These are phyloP conservation scores for Eulemur albifrons DNA, from an alignment of 2,797 vertebrate species.

Conservation along the genomic window DNA sequence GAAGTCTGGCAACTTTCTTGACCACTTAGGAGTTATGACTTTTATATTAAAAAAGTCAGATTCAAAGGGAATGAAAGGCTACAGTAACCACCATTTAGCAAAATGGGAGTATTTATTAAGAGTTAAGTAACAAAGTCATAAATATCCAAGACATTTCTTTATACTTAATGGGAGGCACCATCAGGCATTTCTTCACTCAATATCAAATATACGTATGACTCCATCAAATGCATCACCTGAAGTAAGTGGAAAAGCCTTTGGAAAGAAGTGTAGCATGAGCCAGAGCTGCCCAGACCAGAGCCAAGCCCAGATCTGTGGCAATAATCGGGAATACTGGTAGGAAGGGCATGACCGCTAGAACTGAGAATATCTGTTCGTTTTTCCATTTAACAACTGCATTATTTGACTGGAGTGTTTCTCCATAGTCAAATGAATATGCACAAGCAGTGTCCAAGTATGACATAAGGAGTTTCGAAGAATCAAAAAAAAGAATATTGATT, in stretches of 20 bases:
- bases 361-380: background rate
- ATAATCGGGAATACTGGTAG: background rate
- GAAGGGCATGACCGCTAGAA: background rate
- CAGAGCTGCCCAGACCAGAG: background rate
- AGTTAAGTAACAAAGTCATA: background rate
- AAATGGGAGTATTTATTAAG: background rate
- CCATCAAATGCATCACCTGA: background rate
- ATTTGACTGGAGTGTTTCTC: background rate
- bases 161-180: background rate
- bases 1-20: background rate
- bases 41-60: background rate
- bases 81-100: background rate
- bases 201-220: background rate
- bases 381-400: background rate
- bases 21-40: background rate
- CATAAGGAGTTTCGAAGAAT: background rate
- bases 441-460: background rate
- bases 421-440: background rate
- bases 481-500: background rate
- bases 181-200: background rate
- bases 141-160: background rate
- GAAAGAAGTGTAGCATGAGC: background rate
- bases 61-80: background rate
- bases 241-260: background rate
- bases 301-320: background rate